Conservation (phyloP, 2,888 invertebrate genomes). For the Drosophila anomelani region DNA sequence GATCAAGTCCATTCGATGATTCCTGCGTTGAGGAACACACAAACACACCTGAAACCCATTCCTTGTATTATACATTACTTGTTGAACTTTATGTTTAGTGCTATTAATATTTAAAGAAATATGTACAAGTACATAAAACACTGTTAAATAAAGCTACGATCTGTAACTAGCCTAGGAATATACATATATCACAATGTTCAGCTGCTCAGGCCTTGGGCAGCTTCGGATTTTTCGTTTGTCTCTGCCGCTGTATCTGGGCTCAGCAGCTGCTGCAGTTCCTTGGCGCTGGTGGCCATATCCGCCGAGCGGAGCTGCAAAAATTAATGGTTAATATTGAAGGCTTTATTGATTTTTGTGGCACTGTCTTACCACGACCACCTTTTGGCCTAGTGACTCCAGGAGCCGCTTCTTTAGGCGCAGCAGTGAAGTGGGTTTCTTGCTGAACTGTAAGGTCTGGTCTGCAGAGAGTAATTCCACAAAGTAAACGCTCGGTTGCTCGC, state of each 20-base stretch:
- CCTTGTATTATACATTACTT: slow-evolving; percentile 73
- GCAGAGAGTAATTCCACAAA: slow-evolving; percentile 80
- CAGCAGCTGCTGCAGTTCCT: slow-evolving; percentile 53
- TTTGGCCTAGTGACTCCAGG: slow-evolving; percentile 71
- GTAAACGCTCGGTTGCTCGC: slow-evolving; percentile 43
- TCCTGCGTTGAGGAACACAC: not conserved
- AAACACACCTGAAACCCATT: slow-evolving; percentile 32
- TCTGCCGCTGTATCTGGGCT: slow-evolving; percentile 16
- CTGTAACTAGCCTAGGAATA: slow-evolving; percentile 33
- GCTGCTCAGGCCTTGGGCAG: slow-evolving; percentile 45
- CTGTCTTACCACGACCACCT: slow-evolving; percentile 74
- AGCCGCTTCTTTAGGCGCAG: slow-evolving; percentile 79
- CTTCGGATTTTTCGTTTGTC: slow-evolving; percentile 4
- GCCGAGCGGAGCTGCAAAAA: slow-evolving; percentile 53
- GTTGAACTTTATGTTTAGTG: slow-evolving; percentile 73
- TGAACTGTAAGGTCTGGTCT: slow-evolving; percentile 76
- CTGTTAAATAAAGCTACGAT: slow-evolving; percentile 70
- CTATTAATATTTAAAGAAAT: slow-evolving; percentile 72
- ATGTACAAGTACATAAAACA: slow-evolving; percentile 57
- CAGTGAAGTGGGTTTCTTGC: slow-evolving; percentile 69
- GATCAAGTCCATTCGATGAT: slow-evolving; percentile 85
- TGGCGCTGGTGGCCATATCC: slow-evolving; percentile 59
- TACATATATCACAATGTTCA: slow-evolving; percentile 69
- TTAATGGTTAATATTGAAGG: fast-evolving
- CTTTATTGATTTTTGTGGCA: not conserved